These are phyloP conservation scores for Narcine bancroftii DNA, from an alignment of 2,113 vertebrate species.

Conservation along the genomic window DNA sequence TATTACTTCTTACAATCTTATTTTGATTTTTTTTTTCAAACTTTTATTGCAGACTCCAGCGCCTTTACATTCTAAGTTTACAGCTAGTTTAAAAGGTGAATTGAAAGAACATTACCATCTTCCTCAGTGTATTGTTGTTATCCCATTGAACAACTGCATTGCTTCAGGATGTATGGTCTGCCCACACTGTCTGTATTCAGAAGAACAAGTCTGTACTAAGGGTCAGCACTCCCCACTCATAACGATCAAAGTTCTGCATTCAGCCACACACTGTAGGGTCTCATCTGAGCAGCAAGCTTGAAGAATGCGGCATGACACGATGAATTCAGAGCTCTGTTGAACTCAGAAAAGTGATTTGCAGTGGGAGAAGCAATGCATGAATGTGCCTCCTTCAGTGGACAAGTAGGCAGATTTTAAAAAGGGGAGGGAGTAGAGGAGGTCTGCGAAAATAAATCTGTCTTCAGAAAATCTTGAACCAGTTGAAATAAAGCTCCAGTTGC, in stretches of 20 bases:
- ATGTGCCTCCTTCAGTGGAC: conserved; percentile 34
- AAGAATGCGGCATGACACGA: conserved; percentile 27
- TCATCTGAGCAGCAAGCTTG: neutral
- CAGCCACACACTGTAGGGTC: conserved; percentile 20
- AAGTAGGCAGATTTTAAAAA: neutral
- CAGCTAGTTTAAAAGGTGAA: neutral
- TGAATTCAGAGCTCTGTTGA: conserved; percentile 34
- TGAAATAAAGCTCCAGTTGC: neutral
- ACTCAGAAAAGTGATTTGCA: conserved; percentile 31
- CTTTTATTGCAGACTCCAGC: neutral
- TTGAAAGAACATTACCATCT: conserved; percentile 21
- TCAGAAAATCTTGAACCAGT: conserved; percentile 27
- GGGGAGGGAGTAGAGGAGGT: conserved; percentile 29
- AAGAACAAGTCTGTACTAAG: conserved; percentile 29
- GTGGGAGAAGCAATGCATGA: conserved; percentile 33
- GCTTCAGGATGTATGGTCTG: conserved; percentile 12
- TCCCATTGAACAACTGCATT: conserved; percentile 25
- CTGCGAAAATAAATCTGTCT: conserved; percentile 32
- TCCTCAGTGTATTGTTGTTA: conserved; percentile 6
- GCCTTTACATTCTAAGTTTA: neutral
- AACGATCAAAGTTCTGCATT: conserved; percentile 34
- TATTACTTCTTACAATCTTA: neutral
- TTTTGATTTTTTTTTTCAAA: neutral
- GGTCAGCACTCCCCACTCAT: conserved; percentile 34
- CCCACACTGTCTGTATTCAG: conserved; percentile 29